These are phyloP conservation scores for Odontamblyopus rebecca DNA, from an alignment of 2,797 vertebrate genomes.

Conservation along the genomic window DNA sequence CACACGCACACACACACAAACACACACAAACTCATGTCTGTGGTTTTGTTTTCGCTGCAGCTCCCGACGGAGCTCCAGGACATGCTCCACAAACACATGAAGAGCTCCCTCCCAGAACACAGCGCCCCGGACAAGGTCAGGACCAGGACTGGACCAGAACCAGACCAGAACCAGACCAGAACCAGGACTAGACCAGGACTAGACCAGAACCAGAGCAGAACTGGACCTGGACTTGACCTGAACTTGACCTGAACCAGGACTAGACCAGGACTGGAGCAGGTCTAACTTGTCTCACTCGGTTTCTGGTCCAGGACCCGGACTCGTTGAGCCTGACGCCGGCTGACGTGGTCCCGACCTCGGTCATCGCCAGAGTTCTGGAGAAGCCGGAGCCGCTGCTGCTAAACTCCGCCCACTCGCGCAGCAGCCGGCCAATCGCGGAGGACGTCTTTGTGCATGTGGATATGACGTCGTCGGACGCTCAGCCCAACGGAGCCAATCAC, in stretches of 20 bases:
- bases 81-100: slow-evolving; percentile 95
- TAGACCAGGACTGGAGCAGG: no score
- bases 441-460: slow-evolving; percentile 97
- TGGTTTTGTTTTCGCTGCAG: slow-evolving; percentile 63
- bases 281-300: slow-evolving; percentile 18
- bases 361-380: slow-evolving; percentile 94
- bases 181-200: slow-evolving; percentile 68
- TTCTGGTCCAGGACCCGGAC: slow-evolving; percentile 73
- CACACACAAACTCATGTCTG: background rate
- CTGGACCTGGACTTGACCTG: background rate
- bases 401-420: slow-evolving; percentile 93
- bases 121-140: slow-evolving; percentile 40
- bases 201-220: slow-evolving; percentile 58
- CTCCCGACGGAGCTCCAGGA: slow-evolving; percentile 96
- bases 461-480: slow-evolving; percentile 75
- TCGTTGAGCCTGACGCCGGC: slow-evolving; percentile 83
- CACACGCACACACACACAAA: no score
- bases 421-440: slow-evolving; percentile 85
- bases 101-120: slow-evolving; percentile 76
- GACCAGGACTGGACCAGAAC: slow-evolving; percentile 6
- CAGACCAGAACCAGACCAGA: background rate
- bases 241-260: background rate
- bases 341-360: slow-evolving; percentile 91
- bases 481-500: slow-evolving; percentile 16
- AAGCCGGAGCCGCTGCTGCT: slow-evolving; percentile 94